Evolutionary conservation across 2,797 vertebrate genomes (phyloP).

Genomic region (Trichosurus vulpecula): DNA sequence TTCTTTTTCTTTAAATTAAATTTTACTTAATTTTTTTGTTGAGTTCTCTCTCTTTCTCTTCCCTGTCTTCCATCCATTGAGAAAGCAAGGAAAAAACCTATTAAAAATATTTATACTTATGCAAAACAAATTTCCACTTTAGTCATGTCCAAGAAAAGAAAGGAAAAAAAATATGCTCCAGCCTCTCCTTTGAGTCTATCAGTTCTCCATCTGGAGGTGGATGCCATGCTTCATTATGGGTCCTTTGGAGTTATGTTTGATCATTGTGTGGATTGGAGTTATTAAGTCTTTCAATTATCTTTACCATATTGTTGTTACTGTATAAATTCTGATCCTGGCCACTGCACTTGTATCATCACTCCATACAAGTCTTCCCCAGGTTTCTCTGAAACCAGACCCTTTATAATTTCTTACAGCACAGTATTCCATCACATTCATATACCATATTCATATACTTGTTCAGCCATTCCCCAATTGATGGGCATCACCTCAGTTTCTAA

Average conservation of each 20-base stretch:
- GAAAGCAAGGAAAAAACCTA: background rate
- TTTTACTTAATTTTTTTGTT: too few relatives aligned
- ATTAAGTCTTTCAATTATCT: background rate
- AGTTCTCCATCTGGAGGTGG: background rate
- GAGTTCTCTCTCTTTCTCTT: background rate
- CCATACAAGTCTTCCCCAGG: background rate
- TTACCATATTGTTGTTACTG: background rate
- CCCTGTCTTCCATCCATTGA: background rate
- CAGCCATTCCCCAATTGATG: background rate
- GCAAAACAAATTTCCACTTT: background rate
- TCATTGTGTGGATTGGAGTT: background rate
- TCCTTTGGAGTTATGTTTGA: background rate
- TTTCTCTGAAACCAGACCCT: background rate
- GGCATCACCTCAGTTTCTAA: background rate
- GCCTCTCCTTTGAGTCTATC: background rate
- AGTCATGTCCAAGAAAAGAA: background rate
- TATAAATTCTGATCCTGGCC: background rate
- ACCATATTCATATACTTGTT: background rate
- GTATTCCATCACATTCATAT: background rate
- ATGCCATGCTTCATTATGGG: background rate
- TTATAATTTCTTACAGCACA: background rate
- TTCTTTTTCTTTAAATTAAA: too few relatives aligned
- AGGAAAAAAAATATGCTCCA: background rate
- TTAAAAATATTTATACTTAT: background rate
- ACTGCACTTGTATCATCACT: background rate